Evolutionary conservation across 64 coral and sea anemone genomes (phyloP).

Genomic region (Dendrophyllia cribrosa): DNA sequence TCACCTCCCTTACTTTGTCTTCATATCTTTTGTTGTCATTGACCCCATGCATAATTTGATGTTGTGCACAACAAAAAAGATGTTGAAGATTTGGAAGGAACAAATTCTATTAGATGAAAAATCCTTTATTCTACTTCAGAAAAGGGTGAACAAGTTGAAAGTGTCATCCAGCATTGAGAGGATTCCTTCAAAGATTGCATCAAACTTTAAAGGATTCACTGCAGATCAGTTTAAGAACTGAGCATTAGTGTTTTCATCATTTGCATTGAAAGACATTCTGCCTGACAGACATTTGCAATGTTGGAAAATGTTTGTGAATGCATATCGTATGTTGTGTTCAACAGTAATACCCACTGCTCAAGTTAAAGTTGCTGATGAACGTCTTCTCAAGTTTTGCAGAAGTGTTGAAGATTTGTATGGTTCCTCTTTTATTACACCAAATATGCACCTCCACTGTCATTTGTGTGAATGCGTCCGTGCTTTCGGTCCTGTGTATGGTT

Average conservation of each 20-base stretch:
- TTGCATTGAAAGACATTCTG: constrained; percentile 34
- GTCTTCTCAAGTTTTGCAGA: constrained; percentile 33
- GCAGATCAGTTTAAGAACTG: constrained; percentile 72
- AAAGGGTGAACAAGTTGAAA: constrained; percentile 36
- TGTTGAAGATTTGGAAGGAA: constrained; percentile 33
- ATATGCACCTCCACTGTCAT: constrained; percentile 38
- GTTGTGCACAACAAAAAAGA: constrained; percentile 43
- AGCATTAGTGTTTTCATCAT: constrained; percentile 28
- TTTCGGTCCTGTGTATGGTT: constrained; percentile 19
- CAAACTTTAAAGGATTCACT: constrained; percentile 56
- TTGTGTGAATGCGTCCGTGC: neutral
- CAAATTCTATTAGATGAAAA: constrained; percentile 25
- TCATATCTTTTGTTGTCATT: constrained; percentile 17
- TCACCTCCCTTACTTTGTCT: constrained; percentile 53
- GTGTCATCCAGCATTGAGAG: constrained; percentile 5
- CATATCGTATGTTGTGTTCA: constrained; percentile 37
- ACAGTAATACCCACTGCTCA: neutral
- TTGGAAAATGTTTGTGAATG: constrained; percentile 69
- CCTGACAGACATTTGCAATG: constrained; percentile 21
- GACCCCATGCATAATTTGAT: constrained; percentile 62
- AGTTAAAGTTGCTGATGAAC: constrained; percentile 41
- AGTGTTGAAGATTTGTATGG: constrained; percentile 39
- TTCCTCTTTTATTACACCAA: neutral
- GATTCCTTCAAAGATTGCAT: constrained; percentile 55
- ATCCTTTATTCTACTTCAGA: constrained; percentile 1